Conservation (phyloP, 2,113 vertebrate genomes). For the Saccopteryx leptura region DNA sequence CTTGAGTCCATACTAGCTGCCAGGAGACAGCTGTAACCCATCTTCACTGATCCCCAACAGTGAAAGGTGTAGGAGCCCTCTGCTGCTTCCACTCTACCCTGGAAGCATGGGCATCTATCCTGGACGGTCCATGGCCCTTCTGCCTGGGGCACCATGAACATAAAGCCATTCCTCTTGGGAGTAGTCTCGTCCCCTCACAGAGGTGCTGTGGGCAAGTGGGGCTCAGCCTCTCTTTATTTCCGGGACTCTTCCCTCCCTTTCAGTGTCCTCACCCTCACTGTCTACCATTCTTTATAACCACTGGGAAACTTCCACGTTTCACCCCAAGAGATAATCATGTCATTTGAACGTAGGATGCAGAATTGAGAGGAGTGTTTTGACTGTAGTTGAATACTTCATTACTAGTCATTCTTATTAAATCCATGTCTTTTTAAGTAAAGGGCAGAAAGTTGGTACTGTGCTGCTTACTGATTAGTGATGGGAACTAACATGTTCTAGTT, state of each 20-base stretch:
- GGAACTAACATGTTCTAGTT: background rate
- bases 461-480: slow-evolving; percentile 28
- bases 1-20: background rate
- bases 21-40: background rate
- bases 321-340: background rate
- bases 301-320: background rate
- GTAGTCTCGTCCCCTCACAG: background rate
- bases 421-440: background rate
- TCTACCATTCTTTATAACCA: background rate
- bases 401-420: background rate
- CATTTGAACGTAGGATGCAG: background rate
- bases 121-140: background rate
- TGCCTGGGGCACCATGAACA: background rate
- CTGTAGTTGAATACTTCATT: background rate
- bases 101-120: background rate
- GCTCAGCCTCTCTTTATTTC: background rate
- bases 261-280: background rate
- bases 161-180: background rate
- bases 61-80: background rate
- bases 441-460: background rate
- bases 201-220: background rate
- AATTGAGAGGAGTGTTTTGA: background rate
- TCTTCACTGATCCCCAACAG: background rate
- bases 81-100: background rate
- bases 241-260: background rate